Base-by-base conservation (phyloP, 2,888 invertebrate species). In the Nipponacmea schrenckii region DNA sequence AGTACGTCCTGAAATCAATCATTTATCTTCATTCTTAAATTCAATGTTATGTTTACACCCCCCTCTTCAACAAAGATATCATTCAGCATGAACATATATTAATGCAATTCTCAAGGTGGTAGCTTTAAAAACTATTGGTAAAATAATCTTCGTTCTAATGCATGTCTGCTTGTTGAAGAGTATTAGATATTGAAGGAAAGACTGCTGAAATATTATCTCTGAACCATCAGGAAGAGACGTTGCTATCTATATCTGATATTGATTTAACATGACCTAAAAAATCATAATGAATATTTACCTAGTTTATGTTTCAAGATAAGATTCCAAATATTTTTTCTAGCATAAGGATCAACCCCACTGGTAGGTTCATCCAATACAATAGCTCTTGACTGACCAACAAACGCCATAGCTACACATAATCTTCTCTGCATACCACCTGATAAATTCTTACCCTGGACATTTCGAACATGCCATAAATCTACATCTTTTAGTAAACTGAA, bases 311-410 rank as follows among this genome's bases (percentile, higher is more conserved):
- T 81, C 12, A 86, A 78, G 26, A 90, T 87, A 27, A 90, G 79
- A 72, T 90, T 89, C 90, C 90, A 90, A 74, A 90, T 89, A 63
- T 82, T 80, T 70, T 89, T 79, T 46, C 90, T 78, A 7, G 89
- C 89, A 65, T 86, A 84, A 3, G 90, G 89, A 78, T 90, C 90
- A 14, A 90, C 88, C 5, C 88, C 88, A 74, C 85, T 85, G 5
- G 89, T 87, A 12, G 89, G 89, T 71, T 90, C 90, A 77, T 90
- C 90, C 64, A 90, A 80, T 48, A 90, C 85, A 50, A 90, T 83
- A 3, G 87, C 83, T 72, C 84, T 82, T 4, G 89, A 89, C 1
- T 86, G 89, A 8, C 89, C 90, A 45, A 89, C 85, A 79, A 90
- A 90, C 4, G 90, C 90, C 62, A 90, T 78, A 2, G 87, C 89